Conservation (phyloP, 2,113 vertebrate genomes). For the Erinaceus europaeus region DNA sequence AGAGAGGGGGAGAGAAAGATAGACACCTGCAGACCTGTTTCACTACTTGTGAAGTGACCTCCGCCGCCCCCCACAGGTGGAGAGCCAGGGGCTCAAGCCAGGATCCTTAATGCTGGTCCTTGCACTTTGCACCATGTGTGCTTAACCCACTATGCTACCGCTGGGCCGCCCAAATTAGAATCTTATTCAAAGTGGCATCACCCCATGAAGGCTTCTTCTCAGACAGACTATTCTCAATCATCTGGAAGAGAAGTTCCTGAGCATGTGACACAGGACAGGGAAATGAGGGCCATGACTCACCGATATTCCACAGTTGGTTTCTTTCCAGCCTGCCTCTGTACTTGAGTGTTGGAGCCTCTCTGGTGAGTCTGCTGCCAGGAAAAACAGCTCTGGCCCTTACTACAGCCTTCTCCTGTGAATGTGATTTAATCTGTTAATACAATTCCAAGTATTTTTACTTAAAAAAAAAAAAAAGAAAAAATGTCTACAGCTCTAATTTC, state of each 20-base stretch:
- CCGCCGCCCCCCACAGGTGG: no score
- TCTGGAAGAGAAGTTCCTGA: constrained; percentile 9
- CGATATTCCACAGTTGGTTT: constrained; percentile 37
- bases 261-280: constrained; percentile 18
- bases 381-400: constrained; percentile 36
- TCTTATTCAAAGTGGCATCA: neutral
- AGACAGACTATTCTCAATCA: neutral
- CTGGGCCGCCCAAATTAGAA: neutral
- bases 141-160: no score
- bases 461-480: no score
- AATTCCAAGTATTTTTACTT: constrained; percentile 40
- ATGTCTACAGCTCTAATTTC: neutral
- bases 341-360: constrained; percentile 28
- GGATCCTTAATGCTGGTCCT: no score
- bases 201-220: neutral
- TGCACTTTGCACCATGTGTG: no score
- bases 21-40: no score
- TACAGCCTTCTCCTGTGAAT: constrained; percentile 55
- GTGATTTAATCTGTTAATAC: constrained; percentile 36
- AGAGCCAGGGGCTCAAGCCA: no score
- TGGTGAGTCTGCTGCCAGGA: constrained; percentile 53
- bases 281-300: constrained; percentile 46
- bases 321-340: constrained; percentile 38
- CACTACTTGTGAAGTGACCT: no score
- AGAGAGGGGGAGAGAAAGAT: no score